Base-by-base conservation (phyloP, 2,113 vertebrate genomes). In the Heterotis niloticus region DNA sequence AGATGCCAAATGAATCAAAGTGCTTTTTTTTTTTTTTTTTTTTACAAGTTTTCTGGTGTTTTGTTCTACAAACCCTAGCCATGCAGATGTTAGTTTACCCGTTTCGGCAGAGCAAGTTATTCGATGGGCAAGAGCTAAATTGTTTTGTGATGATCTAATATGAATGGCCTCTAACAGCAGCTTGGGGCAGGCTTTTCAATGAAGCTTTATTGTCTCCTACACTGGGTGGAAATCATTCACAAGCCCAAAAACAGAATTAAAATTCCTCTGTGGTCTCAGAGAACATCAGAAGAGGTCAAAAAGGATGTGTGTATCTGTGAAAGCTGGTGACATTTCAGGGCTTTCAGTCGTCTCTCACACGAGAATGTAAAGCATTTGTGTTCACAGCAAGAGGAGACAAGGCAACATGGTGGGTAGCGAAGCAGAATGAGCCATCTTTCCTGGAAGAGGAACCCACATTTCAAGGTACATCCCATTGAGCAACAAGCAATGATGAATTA, bases 131-230 rank as follows among this genome's bases (percentile, higher is more conserved):
- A 23, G 16, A 75, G 28, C 62, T 64, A 75, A 62, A 75, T 62
- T 75, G 24, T 34, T 75, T 23, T 64, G 17, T 52, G 54, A 75
- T 75, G 74, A 75, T 64, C 56, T 75, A 75, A 75, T 74, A 74
- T 51, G 56, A n/a, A 26, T 75, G 59, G 57, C 74, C 74, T 75
- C 62, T 75, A 64, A 64, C 73, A 75, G 62, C 59, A 74, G 51
- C 52, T 26, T 62, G 28, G 23, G 11, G 59, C 17, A 74, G 54
- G 34, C 29, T 75, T 29, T 64, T 75, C 59, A 75, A 75, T 44
- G 7, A 75, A 18, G 28, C 24, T 20, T 62, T 34, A 75, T 44
- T 75, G 74, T 75, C 52, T 74, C 57, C 54, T 26, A 13, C 54
- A 44, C 16, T 1, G 54, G 23, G 54, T 74, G 18, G 71, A 51